Evolutionary conservation across 1,140 invertebrate species (phyloP).

Genomic region (Drosophila asahinai): DNA sequence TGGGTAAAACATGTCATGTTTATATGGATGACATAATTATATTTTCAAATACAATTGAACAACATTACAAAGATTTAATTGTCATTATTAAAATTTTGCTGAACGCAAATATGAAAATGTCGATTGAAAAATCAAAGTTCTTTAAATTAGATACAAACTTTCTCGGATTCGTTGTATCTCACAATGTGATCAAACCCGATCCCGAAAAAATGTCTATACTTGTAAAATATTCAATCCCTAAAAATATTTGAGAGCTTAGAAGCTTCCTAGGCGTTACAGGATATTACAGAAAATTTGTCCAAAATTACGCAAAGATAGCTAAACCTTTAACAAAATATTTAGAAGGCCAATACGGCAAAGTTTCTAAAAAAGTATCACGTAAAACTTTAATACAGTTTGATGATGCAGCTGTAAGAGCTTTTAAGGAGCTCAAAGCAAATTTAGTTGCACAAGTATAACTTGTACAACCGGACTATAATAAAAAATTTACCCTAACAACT

Average conservation of each 20-base stretch:
- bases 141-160: not conserved
- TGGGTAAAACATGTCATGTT: not conserved
- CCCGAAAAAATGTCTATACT: no score
- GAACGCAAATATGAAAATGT: no score
- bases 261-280: not conserved
- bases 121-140: no score
- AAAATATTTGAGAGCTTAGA: no score
- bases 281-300: not conserved
- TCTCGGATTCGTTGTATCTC: not conserved
- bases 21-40: not conserved
- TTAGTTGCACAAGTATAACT: conserved; percentile 2
- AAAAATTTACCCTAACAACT: conserved; percentile 5
- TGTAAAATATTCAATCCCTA: no score
- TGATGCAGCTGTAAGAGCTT: not conserved
- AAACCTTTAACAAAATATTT: conserved; percentile 2
- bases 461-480: conserved; percentile 7
- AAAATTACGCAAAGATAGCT: not conserved
- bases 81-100: no score
- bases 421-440: not conserved
- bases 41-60: not conserved
- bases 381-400: not conserved
- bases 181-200: not conserved
- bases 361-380: not conserved
- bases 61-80: no score
- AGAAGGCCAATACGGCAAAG: not conserved